phyloP scores from a whole-genome alignment of 2,113 vertebrate genomes.

The Hypanus sabinus region DNA sequence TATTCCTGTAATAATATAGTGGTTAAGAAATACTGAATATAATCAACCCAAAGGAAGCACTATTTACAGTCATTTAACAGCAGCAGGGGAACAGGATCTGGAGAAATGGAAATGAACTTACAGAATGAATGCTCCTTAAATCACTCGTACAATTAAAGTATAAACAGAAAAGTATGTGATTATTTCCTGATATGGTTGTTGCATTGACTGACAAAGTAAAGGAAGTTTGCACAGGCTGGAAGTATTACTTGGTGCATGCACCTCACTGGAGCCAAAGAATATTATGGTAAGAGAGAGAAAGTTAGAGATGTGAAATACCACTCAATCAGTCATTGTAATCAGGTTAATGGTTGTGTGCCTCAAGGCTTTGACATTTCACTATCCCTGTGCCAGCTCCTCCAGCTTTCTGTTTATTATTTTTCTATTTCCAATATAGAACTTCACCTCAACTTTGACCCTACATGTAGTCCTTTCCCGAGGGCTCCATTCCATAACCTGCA shows the following conservation, averaged over 20 bases:
- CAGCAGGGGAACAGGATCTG: neutral
- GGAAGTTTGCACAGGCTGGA: conserved; percentile 20
- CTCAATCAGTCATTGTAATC: neutral
- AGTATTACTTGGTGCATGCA: neutral
- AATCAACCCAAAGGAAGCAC: neutral
- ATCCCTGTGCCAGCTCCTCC: neutral
- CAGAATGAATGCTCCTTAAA: neutral
- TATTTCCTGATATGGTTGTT: neutral
- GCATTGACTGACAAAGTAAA: conserved; percentile 10
- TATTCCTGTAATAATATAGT: neutral
- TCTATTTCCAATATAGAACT: neutral
- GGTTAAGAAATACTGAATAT: neutral
- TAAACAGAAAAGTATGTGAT: conserved; percentile 7
- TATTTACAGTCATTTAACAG: conserved; percentile 17
- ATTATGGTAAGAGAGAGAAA: neutral
- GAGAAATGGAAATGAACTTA: conserved; percentile 4
- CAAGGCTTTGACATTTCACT: neutral
- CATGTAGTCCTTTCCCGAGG: neutral
- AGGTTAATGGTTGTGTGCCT: neutral
- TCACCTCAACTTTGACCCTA: neutral
- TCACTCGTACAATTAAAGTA: neutral
- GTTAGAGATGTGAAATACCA: neutral
- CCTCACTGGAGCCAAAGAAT: neutral
- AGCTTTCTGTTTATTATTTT: neutral
- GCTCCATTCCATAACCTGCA: neutral